Percentiles rank a stretch among this genome's conserved stretches.
These are phyloP conservation scores for Centropristis striata DNA, from an alignment of 2,113 vertebrate genomes.

Conservation along the genomic window DNA sequence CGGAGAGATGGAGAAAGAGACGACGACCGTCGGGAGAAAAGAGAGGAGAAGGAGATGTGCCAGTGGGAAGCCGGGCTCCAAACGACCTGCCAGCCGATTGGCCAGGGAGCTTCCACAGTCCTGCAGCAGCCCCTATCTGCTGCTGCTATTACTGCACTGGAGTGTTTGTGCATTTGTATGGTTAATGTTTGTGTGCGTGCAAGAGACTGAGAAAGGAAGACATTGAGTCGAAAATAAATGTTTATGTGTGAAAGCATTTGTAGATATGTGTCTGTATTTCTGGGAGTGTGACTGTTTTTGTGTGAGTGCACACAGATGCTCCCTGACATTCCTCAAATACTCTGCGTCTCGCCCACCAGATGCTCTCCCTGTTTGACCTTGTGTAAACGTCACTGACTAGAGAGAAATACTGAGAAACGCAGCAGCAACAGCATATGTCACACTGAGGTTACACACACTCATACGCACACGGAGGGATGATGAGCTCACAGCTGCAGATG, in stretches of 20 bases:
- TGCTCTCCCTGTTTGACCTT: constrained; percentile 73
- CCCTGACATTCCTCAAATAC: constrained; percentile 62
- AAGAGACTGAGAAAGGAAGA: constrained; percentile 13
- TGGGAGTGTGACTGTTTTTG: constrained; percentile 2
- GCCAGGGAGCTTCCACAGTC: constrained; percentile 65
- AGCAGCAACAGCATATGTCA: constrained; percentile 59
- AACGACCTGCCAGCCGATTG: constrained; percentile 78
- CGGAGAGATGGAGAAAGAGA: constrained; percentile 71
- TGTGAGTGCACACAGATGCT: constrained; percentile 55
- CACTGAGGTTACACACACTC: constrained; percentile 46
- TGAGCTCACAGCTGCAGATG: constrained; percentile 71
- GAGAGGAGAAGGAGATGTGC: constrained; percentile 80
- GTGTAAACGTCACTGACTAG: constrained; percentile 57
- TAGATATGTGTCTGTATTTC: constrained; percentile 26
- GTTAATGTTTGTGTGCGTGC: constrained; percentile 13
- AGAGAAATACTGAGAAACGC: constrained; percentile 57
- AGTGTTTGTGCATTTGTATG: constrained; percentile 23
- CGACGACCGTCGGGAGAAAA: constrained; percentile 79
- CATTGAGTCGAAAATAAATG: constrained; percentile 30
- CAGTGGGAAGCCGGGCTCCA: constrained; percentile 81
- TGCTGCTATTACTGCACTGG: constrained; percentile 59
- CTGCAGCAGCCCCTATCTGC: constrained; percentile 77
- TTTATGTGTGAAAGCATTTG: constrained; percentile 39
- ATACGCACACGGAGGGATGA: constrained; percentile 53
- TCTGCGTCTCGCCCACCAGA: constrained; percentile 58